phyloP scores from a whole-genome alignment of 2,888 invertebrate species.

The Ophion slaviceki region DNA sequence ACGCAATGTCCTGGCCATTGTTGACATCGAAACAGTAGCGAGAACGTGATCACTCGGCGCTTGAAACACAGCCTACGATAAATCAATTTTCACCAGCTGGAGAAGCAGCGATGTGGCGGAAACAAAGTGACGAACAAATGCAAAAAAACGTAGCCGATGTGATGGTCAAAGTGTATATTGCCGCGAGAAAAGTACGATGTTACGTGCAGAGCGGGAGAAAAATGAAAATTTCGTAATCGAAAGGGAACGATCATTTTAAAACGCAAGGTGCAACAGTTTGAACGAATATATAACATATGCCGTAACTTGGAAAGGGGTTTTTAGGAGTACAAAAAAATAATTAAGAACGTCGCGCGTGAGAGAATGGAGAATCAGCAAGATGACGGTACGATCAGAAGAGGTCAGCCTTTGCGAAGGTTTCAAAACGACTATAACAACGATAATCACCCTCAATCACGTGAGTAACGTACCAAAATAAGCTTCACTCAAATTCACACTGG shows the following conservation, averaged over 20 bases:
- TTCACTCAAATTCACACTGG: background rate
- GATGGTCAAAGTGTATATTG: slow-evolving; percentile 50
- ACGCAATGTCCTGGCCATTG: background rate
- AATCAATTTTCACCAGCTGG: slow-evolving; percentile 5
- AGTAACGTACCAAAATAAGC: slow-evolving; percentile 37
- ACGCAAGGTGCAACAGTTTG: background rate
- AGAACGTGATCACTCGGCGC: slow-evolving; percentile 44
- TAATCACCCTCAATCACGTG: slow-evolving; percentile 69
- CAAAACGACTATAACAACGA: slow-evolving; percentile 79
- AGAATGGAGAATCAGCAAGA: slow-evolving; percentile 79
- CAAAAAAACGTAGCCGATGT: slow-evolving; percentile 32
- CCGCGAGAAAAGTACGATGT: slow-evolving; percentile 36
- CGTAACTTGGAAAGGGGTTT: background rate
- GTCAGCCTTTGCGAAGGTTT: slow-evolving; percentile 77
- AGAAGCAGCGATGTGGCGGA: slow-evolving; percentile 61
- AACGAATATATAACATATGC: background rate
- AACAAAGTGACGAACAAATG: slow-evolving; percentile 50
- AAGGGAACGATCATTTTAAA: background rate
- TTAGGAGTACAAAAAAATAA: background rate
- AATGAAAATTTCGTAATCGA: slow-evolving; percentile 57
- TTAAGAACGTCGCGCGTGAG: background rate
- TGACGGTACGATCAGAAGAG: slow-evolving; percentile 76
- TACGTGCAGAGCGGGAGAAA: slow-evolving; percentile 40
- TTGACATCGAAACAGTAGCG: background rate
- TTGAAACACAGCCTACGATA: slow-evolving; percentile 46